Evolutionary conservation across 2,797 vertebrate genomes (phyloP).

Genomic region (Staurois parvus): DNA sequence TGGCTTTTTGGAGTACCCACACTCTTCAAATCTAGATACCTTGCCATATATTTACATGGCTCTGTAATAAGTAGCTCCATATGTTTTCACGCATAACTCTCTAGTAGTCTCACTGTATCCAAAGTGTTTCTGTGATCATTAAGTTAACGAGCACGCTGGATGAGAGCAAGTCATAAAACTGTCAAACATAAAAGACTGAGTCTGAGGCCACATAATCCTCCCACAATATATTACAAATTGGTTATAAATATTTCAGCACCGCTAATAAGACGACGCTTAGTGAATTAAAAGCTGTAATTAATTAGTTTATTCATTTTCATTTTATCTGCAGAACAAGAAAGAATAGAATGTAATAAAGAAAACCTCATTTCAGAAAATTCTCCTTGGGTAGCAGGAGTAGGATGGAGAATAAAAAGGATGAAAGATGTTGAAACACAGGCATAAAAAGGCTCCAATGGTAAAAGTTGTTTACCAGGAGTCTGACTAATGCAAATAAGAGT

Average conservation of each 20-base stretch:
- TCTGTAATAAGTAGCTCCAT: not conserved
- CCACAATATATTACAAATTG: slow-evolving; percentile 17
- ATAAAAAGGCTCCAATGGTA: not conserved
- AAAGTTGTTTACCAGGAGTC: too few relatives aligned
- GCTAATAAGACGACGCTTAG: slow-evolving; percentile 9
- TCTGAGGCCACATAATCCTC: slow-evolving; percentile 1
- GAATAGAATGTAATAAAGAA: not conserved
- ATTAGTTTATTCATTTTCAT: slow-evolving; percentile 18
- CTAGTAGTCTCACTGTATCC: slow-evolving; percentile 8
- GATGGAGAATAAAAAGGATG: not conserved
- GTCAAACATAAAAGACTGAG: slow-evolving; percentile 23
- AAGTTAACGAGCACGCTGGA: slow-evolving; percentile 27
- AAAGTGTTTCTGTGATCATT: slow-evolving; percentile 36
- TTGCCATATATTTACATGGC: not conserved
- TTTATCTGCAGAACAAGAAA: not conserved
- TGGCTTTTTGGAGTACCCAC: not conserved
- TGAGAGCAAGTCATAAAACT: slow-evolving; percentile 46
- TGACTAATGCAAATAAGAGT: too few relatives aligned
- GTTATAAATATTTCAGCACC: slow-evolving; percentile 44
- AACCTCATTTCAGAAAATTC: not conserved
- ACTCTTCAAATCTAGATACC: not conserved
- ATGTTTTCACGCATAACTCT: slow-evolving; percentile 22
- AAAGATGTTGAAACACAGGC: not conserved
- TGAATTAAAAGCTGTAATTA: slow-evolving; percentile 6
- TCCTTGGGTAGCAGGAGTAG: too few relatives aligned